These are phyloP conservation scores for Galleria mellonella DNA, from an alignment of 1,140 invertebrate genomes.

Conservation along the genomic window DNA sequence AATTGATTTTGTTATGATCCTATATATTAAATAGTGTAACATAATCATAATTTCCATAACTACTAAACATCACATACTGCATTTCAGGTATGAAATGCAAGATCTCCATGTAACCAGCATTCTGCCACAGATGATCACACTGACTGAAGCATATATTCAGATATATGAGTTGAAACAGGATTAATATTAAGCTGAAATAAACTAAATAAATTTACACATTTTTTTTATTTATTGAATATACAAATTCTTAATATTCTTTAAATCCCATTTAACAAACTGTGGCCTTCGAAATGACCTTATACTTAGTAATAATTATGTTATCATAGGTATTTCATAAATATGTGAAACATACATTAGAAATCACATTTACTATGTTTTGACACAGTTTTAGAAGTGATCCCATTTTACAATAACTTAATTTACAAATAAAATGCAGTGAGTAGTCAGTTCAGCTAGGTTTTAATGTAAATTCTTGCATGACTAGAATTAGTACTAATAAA, in stretches of 20 bases:
- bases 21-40: no score
- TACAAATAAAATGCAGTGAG: slow-evolving; percentile 2
- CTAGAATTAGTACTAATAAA: no score
- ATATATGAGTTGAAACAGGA: slow-evolving; percentile 78
- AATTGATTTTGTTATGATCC: no score
- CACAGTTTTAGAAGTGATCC: slow-evolving; percentile 31
- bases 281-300: slow-evolving; percentile 33
- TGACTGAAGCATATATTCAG: slow-evolving; percentile 99
- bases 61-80: no score
- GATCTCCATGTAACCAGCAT: slow-evolving; percentile 99
- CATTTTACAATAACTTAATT: neutral
- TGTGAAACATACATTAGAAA: slow-evolving; percentile 24
- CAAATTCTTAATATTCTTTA: slow-evolving; percentile 36
- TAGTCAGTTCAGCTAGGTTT: slow-evolving; percentile 4
- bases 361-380: slow-evolving; percentile 23
- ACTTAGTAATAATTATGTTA: slow-evolving; percentile 27
- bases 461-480: no score
- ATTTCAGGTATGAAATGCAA: slow-evolving; percentile 91
- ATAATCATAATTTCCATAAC: no score
- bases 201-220: slow-evolving; percentile 24
- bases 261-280: slow-evolving; percentile 35
- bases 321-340: slow-evolving; percentile 23
- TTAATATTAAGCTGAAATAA: slow-evolving; percentile 27
- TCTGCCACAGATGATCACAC: slow-evolving; percentile 98
- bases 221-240: slow-evolving; percentile 62